Evolutionary conservation across 2,113 vertebrate species (phyloP).

Genomic region (Semicossyphus pulcher): DNA sequence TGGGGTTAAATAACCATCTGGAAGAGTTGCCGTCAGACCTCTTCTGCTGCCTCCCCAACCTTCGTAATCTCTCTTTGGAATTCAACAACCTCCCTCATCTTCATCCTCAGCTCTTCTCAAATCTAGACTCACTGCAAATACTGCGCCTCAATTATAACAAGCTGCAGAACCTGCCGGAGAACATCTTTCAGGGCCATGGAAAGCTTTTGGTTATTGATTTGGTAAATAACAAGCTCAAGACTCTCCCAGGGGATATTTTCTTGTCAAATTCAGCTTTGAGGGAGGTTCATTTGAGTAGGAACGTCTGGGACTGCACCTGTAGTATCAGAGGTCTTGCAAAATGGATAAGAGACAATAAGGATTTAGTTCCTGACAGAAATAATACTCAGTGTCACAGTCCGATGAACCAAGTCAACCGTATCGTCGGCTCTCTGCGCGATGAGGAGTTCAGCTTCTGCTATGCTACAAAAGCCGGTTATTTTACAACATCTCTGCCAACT

Average conservation of each 20-base stretch:
- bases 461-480: not conserved
- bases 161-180: conserved; percentile 78
- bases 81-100: conserved; percentile 81
- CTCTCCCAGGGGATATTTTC: conserved; percentile 74
- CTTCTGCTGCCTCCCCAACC: conserved; percentile 84
- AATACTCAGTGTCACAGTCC: conserved; percentile 70
- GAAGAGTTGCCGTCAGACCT: conserved; percentile 80
- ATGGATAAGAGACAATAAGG: conserved; percentile 84
- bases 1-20: conserved; percentile 83
- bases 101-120: conserved; percentile 82
- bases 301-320: conserved; percentile 90
- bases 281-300: conserved; percentile 74
- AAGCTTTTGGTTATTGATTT: conserved; percentile 76
- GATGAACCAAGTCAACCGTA: not conserved
- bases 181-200: conserved; percentile 81
- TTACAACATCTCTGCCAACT: not conserved
- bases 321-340: conserved; percentile 79
- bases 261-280: conserved; percentile 30
- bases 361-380: conserved; percentile 58
- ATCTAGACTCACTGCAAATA: conserved; percentile 73
- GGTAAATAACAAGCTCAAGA: conserved; percentile 59
- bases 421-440: conserved; percentile 57
- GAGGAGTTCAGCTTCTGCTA: conserved; percentile 59
- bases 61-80: conserved; percentile 83
- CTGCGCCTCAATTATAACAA: conserved; percentile 81